Percentiles rank a stretch among this genome's conserved stretches.
Evolutionary conservation across 1,140 invertebrate species (phyloP).

Genomic region (Drosophila azteca): DNA sequence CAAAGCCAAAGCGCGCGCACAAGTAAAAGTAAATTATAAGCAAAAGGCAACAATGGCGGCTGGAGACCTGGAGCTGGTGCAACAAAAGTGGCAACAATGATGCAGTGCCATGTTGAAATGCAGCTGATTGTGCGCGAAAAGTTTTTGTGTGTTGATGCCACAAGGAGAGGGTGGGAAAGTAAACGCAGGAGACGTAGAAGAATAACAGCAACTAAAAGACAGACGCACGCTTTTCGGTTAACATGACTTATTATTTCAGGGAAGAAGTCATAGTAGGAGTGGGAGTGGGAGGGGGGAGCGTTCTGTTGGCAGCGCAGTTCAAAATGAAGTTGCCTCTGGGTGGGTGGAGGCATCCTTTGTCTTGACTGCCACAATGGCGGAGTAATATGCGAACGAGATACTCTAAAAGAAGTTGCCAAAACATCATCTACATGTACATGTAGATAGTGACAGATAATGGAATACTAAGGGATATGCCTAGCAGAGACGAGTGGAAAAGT

Average conservation of each 20-base stretch:
- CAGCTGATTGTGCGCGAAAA: constrained; percentile 80
- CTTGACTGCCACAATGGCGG: constrained; percentile 16
- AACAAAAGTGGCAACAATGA: constrained; percentile 66
- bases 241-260: constrained; percentile 76
- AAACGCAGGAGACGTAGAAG: constrained; percentile 14
- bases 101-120: constrained; percentile 75
- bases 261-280: constrained; percentile 37
- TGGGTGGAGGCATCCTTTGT: constrained; percentile 23
- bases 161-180: constrained; percentile 11
- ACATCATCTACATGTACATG: too few species aligned
- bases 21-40: constrained; percentile 81
- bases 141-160: constrained; percentile 60
- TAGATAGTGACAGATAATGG: too few species aligned
- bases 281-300: not conserved
- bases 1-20: constrained; percentile 64
- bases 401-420: constrained; percentile 2
- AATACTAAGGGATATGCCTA: too few species aligned
- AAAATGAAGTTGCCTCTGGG: constrained; percentile 47
- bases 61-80: not conserved
- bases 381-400: constrained; percentile 35
- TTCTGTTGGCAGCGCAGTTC: constrained; percentile 46
- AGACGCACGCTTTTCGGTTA: constrained; percentile 73
- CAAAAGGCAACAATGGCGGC: constrained; percentile 70
- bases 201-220: constrained; percentile 51
- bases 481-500: too few species aligned